Percentiles rank a stretch among this genome's conserved stretches.
Conservation (phyloP, 2,888 invertebrate genomes). For the Orthonychiurus folsomi region DNA sequence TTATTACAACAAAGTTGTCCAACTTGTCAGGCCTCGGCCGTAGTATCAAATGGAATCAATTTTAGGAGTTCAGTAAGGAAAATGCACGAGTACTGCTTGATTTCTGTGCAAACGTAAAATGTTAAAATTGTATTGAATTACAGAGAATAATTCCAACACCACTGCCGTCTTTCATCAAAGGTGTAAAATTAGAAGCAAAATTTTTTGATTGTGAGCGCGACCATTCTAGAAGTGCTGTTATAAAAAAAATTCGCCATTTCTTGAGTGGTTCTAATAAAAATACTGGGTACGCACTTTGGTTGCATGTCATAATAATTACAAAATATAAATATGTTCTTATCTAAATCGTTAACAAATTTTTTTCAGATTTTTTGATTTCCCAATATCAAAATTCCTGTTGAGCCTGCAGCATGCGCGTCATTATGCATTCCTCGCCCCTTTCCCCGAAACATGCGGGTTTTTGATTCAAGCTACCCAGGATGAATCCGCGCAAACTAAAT, state of each 20-base stretch:
- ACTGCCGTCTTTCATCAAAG: slow-evolving; percentile 10
- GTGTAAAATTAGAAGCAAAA: slow-evolving; percentile 23
- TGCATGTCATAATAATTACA: no score
- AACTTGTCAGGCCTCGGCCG: slow-evolving; percentile 41
- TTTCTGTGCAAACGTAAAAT: not conserved
- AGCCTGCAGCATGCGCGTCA: slow-evolving; percentile 26
- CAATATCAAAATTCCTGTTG: slow-evolving; percentile 20
- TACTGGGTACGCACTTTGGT: no score
- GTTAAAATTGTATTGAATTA: slow-evolving; percentile 1
- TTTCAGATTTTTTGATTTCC: slow-evolving; percentile 20
- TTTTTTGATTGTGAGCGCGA: slow-evolving; percentile 37
- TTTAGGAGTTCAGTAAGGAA: slow-evolving; percentile 26
- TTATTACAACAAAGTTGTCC: slow-evolving; percentile 40
- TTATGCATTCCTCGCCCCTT: slow-evolving; percentile 26
- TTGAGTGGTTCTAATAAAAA: slow-evolving; percentile 27
- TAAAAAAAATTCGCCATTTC: slow-evolving; percentile 21
- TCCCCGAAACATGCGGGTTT: slow-evolving; percentile 33
- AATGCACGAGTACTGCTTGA: not conserved
- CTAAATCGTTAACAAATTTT: no score
- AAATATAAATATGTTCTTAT: no score
- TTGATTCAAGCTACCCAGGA: slow-evolving; percentile 20
- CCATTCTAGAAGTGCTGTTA: slow-evolving; percentile 23
- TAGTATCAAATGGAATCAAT: slow-evolving; percentile 44
- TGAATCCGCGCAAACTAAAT: slow-evolving; percentile 16
- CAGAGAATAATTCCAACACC: slow-evolving; percentile 5